These are phyloP conservation scores for Podiceps cristatus DNA, from an alignment of 2,113 vertebrate species.

Conservation along the genomic window DNA sequence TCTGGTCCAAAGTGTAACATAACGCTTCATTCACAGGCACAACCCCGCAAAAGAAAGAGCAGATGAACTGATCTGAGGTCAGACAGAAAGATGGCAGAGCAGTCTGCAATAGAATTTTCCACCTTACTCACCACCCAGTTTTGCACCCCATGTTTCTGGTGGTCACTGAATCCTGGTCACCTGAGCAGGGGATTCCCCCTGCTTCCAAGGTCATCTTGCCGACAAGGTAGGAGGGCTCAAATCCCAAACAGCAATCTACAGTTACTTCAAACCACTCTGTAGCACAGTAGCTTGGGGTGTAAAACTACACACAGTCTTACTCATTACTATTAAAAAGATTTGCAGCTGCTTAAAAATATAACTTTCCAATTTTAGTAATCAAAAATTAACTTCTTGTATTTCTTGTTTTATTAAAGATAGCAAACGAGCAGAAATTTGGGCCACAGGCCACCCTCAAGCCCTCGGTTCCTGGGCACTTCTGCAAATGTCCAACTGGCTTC, in stretches of 20 bases:
- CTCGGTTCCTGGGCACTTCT: not conserved
- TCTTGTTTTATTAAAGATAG: not conserved
- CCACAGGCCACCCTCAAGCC: not conserved
- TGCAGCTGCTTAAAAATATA: not conserved
- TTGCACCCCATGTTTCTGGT: not conserved
- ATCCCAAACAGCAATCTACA: rapidly evolving
- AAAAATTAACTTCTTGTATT: not conserved
- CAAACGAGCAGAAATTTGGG: not conserved
- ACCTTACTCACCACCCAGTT: rapidly evolving
- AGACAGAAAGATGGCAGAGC: not conserved
- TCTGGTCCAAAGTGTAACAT: not conserved
- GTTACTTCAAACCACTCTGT: not conserved
- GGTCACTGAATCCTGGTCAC: not conserved
- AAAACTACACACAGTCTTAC: not conserved
- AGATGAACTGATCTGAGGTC: not conserved
- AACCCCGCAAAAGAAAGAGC: not conserved
- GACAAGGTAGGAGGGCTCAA: not conserved
- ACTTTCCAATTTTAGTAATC: not conserved
- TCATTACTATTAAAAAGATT: not conserved
- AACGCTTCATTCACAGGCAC: rapidly evolving
- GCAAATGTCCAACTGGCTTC: not conserved
- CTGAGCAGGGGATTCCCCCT: not conserved
- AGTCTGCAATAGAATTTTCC: not conserved
- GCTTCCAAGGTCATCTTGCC: not conserved
- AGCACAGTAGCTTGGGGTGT: not conserved